Percentiles rank a stretch among this genome's conserved stretches.
Conservation (phyloP, 2,113 vertebrate species). For the Mustela lutreola region DNA sequence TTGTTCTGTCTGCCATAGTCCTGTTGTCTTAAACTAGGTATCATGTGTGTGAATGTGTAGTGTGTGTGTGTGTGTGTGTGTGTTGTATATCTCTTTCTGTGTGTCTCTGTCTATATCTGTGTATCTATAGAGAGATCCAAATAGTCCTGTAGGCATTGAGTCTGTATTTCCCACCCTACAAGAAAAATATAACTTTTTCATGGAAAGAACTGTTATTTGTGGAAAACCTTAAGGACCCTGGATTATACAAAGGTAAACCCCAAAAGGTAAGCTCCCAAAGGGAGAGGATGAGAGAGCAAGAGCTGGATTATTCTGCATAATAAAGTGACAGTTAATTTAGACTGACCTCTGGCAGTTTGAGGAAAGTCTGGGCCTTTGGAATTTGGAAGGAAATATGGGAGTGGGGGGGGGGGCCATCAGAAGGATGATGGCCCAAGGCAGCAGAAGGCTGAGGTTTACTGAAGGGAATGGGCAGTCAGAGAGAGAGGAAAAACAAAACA, state of each 20-base stretch:
- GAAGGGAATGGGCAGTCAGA: background rate
- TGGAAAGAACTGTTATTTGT: background rate
- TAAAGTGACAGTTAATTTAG: background rate
- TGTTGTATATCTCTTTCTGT: background rate
- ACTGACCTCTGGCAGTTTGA: background rate
- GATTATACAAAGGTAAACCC: background rate
- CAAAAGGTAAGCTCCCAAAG: background rate
- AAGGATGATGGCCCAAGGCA: background rate
- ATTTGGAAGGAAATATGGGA: background rate
- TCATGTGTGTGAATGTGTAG: background rate
- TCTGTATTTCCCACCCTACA: background rate
- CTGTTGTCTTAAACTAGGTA: background rate
- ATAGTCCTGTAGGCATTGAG: background rate
- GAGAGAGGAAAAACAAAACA: background rate
- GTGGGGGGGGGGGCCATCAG: accelerated
- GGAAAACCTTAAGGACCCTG: background rate
- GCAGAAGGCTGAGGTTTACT: background rate
- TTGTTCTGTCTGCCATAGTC: background rate
- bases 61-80: background rate
- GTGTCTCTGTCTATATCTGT: no score
- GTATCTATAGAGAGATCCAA: background rate
- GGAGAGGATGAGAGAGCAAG: background rate
- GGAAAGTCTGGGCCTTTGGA: background rate
- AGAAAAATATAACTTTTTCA: background rate
- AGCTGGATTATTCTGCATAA: background rate